phyloP scores from a whole-genome alignment of 2,888 invertebrate genomes.

The Caenorhabditis macrosperma region DNA sequence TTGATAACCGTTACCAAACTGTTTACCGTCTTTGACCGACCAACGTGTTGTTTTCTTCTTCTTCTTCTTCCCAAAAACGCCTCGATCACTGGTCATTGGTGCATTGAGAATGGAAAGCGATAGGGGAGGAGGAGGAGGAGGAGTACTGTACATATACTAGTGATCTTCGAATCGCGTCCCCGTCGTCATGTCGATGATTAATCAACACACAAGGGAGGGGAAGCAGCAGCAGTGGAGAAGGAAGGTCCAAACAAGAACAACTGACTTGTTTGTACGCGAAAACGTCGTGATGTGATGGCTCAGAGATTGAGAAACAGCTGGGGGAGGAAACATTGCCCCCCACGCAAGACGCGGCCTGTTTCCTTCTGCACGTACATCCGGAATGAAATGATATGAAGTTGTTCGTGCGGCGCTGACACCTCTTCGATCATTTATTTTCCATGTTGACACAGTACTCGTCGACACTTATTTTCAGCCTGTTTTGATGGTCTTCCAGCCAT shows the following conservation, averaged over 20 bases:
- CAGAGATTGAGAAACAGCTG: slow-evolving; percentile 47
- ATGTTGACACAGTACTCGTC: not conserved
- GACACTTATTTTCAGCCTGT: slow-evolving; percentile 22
- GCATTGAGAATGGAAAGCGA: slow-evolving; percentile 14
- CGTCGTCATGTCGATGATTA: slow-evolving; percentile 11
- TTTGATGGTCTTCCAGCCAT: not conserved
- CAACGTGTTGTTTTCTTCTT: slow-evolving; percentile 27
- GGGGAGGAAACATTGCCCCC: not conserved
- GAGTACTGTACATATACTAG: slow-evolving; percentile 11
- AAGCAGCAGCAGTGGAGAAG: not conserved
- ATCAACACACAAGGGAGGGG: slow-evolving; percentile 19
- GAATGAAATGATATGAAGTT: no score
- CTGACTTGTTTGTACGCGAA: slow-evolving; percentile 42
- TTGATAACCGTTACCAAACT: not conserved
- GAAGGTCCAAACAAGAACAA: slow-evolving; percentile 21
- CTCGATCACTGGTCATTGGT: slow-evolving; percentile 41
- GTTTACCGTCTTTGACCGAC: slow-evolving; percentile 3
- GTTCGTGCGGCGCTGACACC: not conserved
- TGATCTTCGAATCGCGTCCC: slow-evolving; percentile 31
- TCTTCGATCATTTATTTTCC: not conserved
- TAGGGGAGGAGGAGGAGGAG: no score
- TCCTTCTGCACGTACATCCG: no score
- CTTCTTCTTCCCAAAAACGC: slow-evolving; percentile 18
- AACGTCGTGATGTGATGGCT: slow-evolving; percentile 4
- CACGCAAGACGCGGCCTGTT: not conserved